These are phyloP conservation scores for Macrochelys suwanniensis DNA, from an alignment of 2,797 vertebrate genomes.

Conservation along the genomic window DNA sequence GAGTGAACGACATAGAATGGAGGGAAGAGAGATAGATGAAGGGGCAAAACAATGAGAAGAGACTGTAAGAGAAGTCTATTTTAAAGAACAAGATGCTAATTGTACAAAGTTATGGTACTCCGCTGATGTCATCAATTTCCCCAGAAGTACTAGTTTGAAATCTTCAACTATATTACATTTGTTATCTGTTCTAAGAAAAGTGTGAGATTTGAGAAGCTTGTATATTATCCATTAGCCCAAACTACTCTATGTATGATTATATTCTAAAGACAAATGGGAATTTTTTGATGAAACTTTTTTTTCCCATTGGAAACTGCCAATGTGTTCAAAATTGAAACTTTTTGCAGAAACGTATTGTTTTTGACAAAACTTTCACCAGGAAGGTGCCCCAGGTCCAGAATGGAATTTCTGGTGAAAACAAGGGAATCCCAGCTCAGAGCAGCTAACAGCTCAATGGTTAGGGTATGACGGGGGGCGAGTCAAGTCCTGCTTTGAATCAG, in stretches of 20 bases:
- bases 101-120: conserved; percentile 7
- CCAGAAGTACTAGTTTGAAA: neutral
- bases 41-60: conserved; percentile 23
- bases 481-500: neutral
- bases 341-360: neutral
- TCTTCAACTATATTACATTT: neutral
- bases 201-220: neutral
- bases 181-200: neutral
- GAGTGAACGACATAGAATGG: neutral
- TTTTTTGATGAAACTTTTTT: neutral
- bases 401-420: neutral
- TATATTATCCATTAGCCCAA: neutral
- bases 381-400: neutral
- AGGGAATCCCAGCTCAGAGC: neutral
- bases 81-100: conserved; percentile 39
- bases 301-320: neutral
- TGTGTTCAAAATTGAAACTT: neutral
- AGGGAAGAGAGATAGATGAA: neutral
- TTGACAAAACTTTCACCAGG: neutral
- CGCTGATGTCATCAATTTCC: neutral
- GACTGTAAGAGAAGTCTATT: conserved; percentile 36
- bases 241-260: neutral
- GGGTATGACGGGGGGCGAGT: neutral
- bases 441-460: neutral
- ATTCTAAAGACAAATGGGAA: neutral